Evolutionary conservation across 2,888 invertebrate genomes (phyloP), one percentile per base, ranked within the genome.

Genomic region (Hydrotaea cyrtoneurina): DNA sequence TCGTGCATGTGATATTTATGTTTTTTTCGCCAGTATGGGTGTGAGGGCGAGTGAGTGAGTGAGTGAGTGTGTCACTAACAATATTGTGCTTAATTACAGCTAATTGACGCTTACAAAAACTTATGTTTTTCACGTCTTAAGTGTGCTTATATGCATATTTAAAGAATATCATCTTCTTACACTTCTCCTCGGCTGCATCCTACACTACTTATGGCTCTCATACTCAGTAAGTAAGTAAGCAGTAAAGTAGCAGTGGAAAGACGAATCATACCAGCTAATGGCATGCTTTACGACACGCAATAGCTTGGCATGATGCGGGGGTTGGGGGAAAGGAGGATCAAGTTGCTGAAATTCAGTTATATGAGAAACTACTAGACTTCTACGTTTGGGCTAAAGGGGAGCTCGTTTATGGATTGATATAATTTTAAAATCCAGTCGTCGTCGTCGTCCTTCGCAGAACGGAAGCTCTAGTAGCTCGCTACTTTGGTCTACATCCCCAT

Each of bases 41-140:
- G 8, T 57, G 13, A n/a, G n/a, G n/a, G n/a, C n/a, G n/a, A n/a
- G n/a, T n/a, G n/a, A 64, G n/a, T 64, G 13, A 43, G 39, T 59
- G 71, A 64, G n/a, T 64, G 13, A 43, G 39, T 59, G 71, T 62
- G 78, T 84, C 82, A 85, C 66, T 69, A 77, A 90, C 90, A 91
- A 90, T 90, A 89, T 90, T 89, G 90, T 88, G 89, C 91, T 91
- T 91, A 91, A 91, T 91, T 91, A 91, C 91, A 88, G 86, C 90
- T 91, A 91, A 91, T 91, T 91, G 90, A 91, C 89, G 91, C 89
- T 90, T 90, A 89, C 90, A 90, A 90, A 69, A 91, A 91, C 90
- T 91, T 91, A 80, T 85, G 85, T 62, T 82, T 82, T 53, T 62
- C 15, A 46, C 66, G 66, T 62, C 76, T 84, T 79, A 82, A 79